These are phyloP conservation scores for Malurus melanocephalus DNA, from an alignment of 2,113 vertebrate genomes.

Conservation along the genomic window DNA sequence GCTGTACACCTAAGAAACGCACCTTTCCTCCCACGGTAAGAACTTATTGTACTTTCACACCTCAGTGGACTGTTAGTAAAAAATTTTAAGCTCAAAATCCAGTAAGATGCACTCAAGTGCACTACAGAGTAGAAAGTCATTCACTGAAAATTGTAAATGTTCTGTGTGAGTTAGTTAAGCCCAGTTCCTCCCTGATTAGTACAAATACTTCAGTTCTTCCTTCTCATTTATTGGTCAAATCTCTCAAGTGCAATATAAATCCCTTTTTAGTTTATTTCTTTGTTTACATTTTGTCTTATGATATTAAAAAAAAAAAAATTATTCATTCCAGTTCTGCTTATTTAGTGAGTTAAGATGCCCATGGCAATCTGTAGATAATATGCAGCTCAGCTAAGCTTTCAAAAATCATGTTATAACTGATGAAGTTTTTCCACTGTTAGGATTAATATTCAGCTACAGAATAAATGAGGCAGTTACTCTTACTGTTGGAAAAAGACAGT, in stretches of 20 bases:
- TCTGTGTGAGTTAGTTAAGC: neutral
- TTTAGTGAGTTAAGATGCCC: neutral
- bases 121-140: neutral
- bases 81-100: slow-evolving; percentile 39
- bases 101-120: neutral
- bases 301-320: neutral
- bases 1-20: neutral
- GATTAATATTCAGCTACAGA: neutral
- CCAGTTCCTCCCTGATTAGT: neutral
- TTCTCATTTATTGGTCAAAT: neutral
- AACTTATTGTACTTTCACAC: slow-evolving; percentile 21
- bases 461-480: neutral
- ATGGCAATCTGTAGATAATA: neutral
- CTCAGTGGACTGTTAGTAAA: slow-evolving; percentile 22
- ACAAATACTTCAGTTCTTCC: neutral
- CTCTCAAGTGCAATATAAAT: neutral
- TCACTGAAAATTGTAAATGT: neutral
- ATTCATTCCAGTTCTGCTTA: neutral
- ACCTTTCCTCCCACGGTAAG: neutral
- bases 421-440: neutral
- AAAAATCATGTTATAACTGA: neutral
- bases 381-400: neutral
- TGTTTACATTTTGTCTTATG: neutral
- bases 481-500: neutral
- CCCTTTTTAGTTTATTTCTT: neutral